Base-by-base conservation (phyloP, 2,113 vertebrate species). In the Synchiropus splendidus region DNA sequence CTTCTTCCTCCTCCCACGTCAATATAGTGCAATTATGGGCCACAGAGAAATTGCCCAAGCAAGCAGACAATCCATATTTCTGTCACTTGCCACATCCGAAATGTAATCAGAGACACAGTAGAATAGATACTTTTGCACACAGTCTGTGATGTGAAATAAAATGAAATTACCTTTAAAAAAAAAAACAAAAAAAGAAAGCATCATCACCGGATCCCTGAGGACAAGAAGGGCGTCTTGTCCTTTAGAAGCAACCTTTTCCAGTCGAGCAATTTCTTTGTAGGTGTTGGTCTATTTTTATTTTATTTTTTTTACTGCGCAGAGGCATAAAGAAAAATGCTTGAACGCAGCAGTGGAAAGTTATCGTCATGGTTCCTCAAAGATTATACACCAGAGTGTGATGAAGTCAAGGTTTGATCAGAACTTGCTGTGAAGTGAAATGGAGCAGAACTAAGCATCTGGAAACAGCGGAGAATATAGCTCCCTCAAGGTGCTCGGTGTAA, bases 361-460 rank as follows among this genome's bases (percentile, higher is more conserved):
- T 69, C 70, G 51, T 67, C 64, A 76, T 45, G 61, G 51, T 52
- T 70, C 44, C 56, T 70, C 48, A 72, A 51, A 72, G 60, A 69
- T 67, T 66, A 64, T 45, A 58, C 64, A 70, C 64, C 16, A 52
- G 58, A 68, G 64, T 64, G 64, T 63, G 61, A 63, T 79, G 57
- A 68, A 78, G 70, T 75, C 58, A 50, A 63, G 51, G 58, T 62
- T 63, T 72, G 61, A 81, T 72, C 67, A 70, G 62, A 66, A 69
- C 54, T 51, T 58, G 52, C 36, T 49, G 61, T 55, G 54, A 60
- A 40, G 67, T 59, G 64, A 78, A 80, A 72, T 78, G 79, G 65
- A 77, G 75, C 77, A 72, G 57, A 75, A 56, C 74, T 64, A 62
- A 79, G 64, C 77, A 79, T 82, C 77, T 80, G 74, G 77, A 75